Percentiles rank a stretch among this genome's conserved stretches.
Evolutionary conservation across 2,888 invertebrate genomes (phyloP).

Genomic region (Rugalucina vietnamica): DNA sequence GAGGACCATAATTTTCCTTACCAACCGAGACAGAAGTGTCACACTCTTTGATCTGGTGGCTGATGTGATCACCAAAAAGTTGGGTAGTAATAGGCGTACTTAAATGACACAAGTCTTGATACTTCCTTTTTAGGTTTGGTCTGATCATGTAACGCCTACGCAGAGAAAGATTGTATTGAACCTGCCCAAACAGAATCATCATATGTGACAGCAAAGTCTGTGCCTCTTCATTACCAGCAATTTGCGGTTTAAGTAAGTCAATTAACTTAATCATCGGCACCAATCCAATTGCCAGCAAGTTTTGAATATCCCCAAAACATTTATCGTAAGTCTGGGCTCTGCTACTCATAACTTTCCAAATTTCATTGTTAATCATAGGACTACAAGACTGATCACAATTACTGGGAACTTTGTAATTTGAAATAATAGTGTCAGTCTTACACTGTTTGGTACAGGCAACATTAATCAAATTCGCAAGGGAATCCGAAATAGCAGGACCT

Average conservation of each 20-base stretch:
- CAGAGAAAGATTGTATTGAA: constrained; percentile 19
- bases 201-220: constrained; percentile 14
- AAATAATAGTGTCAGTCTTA: constrained; percentile 5
- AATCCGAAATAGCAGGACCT: constrained; percentile 11
- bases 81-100: not conserved
- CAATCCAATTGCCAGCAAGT: constrained; percentile 13
- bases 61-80: constrained; percentile 24
- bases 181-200: constrained; percentile 20
- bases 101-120: not conserved
- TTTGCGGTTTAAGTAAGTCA: constrained; percentile 7
- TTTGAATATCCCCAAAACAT: constrained; percentile 24
- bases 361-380: constrained; percentile 26
- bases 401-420: constrained; percentile 21
- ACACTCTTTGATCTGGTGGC: constrained; percentile 14
- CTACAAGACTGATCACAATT: constrained; percentile 14
- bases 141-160: constrained; percentile 15
- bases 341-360: constrained; percentile 14
- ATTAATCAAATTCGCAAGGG: constrained; percentile 27
- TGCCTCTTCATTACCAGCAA: constrained; percentile 12
- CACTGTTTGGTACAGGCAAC: constrained; percentile 1
- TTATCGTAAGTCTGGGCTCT: constrained; percentile 3
- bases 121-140: constrained; percentile 17
- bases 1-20: constrained; percentile 7
- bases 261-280: constrained; percentile 28
- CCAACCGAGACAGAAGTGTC: constrained; percentile 11